Base-by-base conservation (phyloP, 2,797 vertebrate genomes). In the Enteromius anoplus region DNA sequence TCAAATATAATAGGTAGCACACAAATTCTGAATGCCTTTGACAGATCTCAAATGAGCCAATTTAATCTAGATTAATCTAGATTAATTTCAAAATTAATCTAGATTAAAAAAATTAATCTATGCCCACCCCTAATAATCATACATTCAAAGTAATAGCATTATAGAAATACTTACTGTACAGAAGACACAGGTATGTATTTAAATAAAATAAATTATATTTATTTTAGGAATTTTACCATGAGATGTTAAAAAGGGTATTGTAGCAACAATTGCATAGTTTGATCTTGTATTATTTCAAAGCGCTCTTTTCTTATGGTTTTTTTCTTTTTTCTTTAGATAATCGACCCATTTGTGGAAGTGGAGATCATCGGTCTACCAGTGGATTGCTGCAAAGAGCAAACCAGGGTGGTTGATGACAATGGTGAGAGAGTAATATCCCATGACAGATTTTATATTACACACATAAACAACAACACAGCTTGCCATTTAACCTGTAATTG, bases 321-420 rank as follows among this genome's bases (percentile, higher is more conserved):
- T 49, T 90, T 12, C 11, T 23, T 49, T 90, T 11, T 90, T 84
- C 88, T 88, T 82, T 91, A 99, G 98, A 99, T 99, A 87, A 99
- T 99, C 12, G 98, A 99, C 88, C 98, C 98, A 0, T 99, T 99
- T 19, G 98, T 99, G 92, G 98, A 99, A 92, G 98, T 99, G 88
- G 98, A 99, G 92, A 90, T 99, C 85, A 97, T 99, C 1, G 98
- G 98, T 49, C 93, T 99, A 49, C 96, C 97, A 0, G 94, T 96
- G 65, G 98, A 99, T 91, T 99, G 98, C 92, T 95, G 92, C 92
- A 99, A 98, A 91, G 97, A 97, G 86, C 98, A 98, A 93, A 99
- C 98, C 17, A 93, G 97, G 73, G 98, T 98, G 76, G 97, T 99
- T 84, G 98, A 99, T 19, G 98, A 99, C 86, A 99, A 99, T 0